Evolutionary conservation across 1,140 invertebrate species (phyloP), one percentile per base, ranked within the genome.

Genomic region (Diorhabda carinulata): DNA sequence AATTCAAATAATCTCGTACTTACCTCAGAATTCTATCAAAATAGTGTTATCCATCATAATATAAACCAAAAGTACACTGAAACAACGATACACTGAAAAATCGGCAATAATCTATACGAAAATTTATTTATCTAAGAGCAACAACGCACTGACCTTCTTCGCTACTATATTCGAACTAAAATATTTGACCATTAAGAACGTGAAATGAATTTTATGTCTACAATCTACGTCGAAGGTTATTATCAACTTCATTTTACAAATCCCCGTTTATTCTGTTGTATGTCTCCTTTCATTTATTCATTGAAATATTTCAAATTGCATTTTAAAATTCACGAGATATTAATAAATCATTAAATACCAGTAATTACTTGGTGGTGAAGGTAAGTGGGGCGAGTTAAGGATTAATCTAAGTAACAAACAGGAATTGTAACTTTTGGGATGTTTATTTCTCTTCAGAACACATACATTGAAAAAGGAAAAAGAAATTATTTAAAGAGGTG

Each of bases 161-260:
- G 70, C 72, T 70, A 70, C 74, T 76, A 70, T 76, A 71, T 76
- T 69, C 70, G 61, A 72, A 76, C 74, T 76, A 70, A 76, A 76
- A 76, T 76, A 76, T 76, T 76, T 73, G 68, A 76, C 70, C 73
- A 74, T 71, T 76, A 71, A 76, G 70, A 76, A 74, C 73, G 72
- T 76, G 74, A 76, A 76, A 76, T 74, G 73, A 74, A 76, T 76
- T 76, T 75, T 75, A 75, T 73, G 74, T 72, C 74, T 74, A 76
- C 74, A 72, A 76, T 76, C 73, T 76, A 76, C 70, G 72, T 70
- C 72, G 74, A 76, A 76, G 74, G 74, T 74, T 76, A 76, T 73
- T 76, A 76, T 74, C 71, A 73, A 74, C 73, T 74, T 74, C 73
- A 72, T 71, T 73, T 75, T 72, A 73, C 67, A 72, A 25, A 25